These are phyloP conservation scores for Aethes cnicana DNA, from an alignment of 2,888 invertebrate genomes.

Conservation along the genomic window DNA sequence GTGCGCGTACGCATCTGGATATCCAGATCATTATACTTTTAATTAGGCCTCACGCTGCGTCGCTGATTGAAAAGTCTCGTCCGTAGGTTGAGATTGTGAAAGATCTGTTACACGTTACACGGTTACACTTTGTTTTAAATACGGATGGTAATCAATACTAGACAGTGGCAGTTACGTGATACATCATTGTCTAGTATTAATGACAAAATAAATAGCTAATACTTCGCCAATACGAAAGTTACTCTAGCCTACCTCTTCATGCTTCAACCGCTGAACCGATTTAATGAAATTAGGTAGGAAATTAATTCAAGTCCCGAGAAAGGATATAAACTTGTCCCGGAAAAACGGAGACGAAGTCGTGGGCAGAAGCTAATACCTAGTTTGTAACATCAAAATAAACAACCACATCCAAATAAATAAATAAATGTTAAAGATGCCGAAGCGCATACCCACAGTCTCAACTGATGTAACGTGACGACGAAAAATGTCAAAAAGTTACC, in stretches of 20 bases:
- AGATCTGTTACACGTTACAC: conserved; percentile 28
- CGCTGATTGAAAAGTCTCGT: conserved; percentile 67
- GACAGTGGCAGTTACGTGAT: conserved; percentile 29
- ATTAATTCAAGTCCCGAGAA: too few relatives aligned
- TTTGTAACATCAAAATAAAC: neutral
- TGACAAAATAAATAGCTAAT: neutral
- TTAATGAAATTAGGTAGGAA: too few relatives aligned
- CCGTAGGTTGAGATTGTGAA: conserved; percentile 47
- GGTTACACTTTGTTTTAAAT: conserved; percentile 27
- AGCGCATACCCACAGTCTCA: too few relatives aligned
- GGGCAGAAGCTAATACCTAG: too few relatives aligned
- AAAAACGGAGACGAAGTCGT: too few relatives aligned
- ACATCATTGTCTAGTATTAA: conserved; percentile 22
- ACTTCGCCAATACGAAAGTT: neutral
- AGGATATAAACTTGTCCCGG: too few relatives aligned
- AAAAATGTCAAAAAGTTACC: too few relatives aligned
- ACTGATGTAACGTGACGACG: too few relatives aligned
- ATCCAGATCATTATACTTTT: conserved; percentile 65
- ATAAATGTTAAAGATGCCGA: too few relatives aligned
- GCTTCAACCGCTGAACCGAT: too few relatives aligned
- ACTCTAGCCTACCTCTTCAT: too few relatives aligned
- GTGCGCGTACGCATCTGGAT: conserved; percentile 46
- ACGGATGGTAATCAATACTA: conserved; percentile 23
- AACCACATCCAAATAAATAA: too few relatives aligned
- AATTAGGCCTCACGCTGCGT: conserved; percentile 66